Evolutionary conservation across 2,888 invertebrate genomes (phyloP), one percentile per base, ranked within the genome.

Genomic region (Halocaridina rubra): DNA sequence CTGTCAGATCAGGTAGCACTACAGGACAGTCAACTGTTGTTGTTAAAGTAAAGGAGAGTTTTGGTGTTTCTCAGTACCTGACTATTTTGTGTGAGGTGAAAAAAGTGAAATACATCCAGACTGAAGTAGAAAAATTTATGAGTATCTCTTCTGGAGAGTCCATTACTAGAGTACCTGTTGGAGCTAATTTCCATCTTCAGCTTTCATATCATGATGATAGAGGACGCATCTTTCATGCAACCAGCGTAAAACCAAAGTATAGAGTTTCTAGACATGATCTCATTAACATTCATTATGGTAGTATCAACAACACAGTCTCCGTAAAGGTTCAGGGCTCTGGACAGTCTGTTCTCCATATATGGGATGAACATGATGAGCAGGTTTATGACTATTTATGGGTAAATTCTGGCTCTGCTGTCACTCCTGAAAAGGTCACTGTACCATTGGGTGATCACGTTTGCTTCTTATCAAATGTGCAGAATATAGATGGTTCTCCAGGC

Each of bases 151-250:
- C 46, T 16, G 39, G 74, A 29, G 39, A 64, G 16, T 57, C 59
- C 8, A 46, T 85, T 1, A 57, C 39, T 1, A 27, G 8, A 22
- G 29, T 87, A 16, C 81, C 87, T 2, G 32, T 85, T n/a, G 87
- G 87, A 13, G 61, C 76, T 8, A 24, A 33, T 13, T 29, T 86
- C 2, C 71, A 46, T 8, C 76, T 88, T n/a, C 33, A 57, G 19
- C 61, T 88, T 16, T 57, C 85, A 30, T 76, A 80, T 53, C 88
- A 88, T 53, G 88, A 88, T 64, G 77, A 84, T 79, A 64, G 84
- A 27, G 88, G 86, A 16, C 80, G 88, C 16, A 39, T 29, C 22
- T 88, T 88, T 46, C 82, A 85, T 75, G 88, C 88, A 53, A 78
- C 80, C 16, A 86, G 64, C 61, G 53, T 82, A 1, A 22, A 72